Base-by-base conservation (phyloP, 2,797 vertebrate genomes). In the Cichlasoma orientale region DNA sequence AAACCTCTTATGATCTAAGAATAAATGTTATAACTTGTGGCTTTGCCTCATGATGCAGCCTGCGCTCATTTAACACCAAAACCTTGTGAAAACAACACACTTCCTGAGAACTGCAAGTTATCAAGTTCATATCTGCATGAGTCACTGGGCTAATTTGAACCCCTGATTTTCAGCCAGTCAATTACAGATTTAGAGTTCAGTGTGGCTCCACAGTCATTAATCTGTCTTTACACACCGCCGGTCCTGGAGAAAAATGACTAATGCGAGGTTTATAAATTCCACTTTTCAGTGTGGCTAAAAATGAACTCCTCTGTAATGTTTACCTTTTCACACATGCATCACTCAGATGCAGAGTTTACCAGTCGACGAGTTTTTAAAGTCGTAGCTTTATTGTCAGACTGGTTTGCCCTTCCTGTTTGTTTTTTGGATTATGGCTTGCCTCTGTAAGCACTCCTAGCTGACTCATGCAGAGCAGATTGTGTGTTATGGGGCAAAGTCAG, bases 401-500 rank as follows among this genome's bases (percentile, higher is more conserved):
- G 55, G 44, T 82, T 89, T 80, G 74, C 56, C 38, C 74, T 73
- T 82, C 52, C 57, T 88, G 77, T 89, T 92, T 91, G 83, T 88
- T 88, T 89, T 91, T 53, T 74, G 78, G 83, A 88, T 92, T 86
- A 86, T 23, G 77, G 73, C 41, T 77, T 90, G 87, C 83, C 80
- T 92, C 88, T 90, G 68, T 81, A 79, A 87, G 63, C 72, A 33
- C 81, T 88, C 72, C 85, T 86, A 58, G 91, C 88, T 92, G 92
- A 93, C 91, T 93, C 93, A 90, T 88, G 89, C 86, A 53, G 92
- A 23, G 80, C 85, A 93, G 90, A 92, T 92, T 91, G 91, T 36
- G 85, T 90, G 88, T 92, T 90, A 81, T 85, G 85, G 86, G 88
- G 83, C 91, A 93, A 94, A 92, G 92, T 93, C 93, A 92, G 90